These are phyloP conservation scores for Oryzias sinensis DNA, from an alignment of 2,797 vertebrate genomes.

Conservation along the genomic window DNA sequence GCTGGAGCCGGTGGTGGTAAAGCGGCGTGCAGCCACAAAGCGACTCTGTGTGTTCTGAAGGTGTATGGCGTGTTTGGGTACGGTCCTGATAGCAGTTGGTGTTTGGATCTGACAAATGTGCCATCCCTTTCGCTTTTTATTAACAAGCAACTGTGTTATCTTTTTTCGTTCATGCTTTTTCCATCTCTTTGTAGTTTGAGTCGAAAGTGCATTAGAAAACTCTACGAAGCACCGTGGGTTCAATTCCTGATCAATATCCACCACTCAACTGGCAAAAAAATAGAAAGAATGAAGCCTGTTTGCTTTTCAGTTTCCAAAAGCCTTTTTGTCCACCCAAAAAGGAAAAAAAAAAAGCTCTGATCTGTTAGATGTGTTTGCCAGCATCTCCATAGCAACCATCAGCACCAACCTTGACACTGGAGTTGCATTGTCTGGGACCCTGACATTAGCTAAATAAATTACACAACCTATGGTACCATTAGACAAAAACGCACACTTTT, in stretches of 20 bases:
- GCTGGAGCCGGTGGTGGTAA: conserved; percentile 30
- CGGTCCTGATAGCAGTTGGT: conserved; percentile 4
- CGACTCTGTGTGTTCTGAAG: conserved; percentile 14
- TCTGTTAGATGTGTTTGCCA: conserved; percentile 75
- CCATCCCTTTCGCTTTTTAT: conserved; percentile 7
- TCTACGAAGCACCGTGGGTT: conserved; percentile 69
- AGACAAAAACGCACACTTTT: not conserved
- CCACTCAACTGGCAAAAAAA: conserved; percentile 61
- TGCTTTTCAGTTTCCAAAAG: conserved; percentile 50
- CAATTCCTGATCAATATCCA: conserved; percentile 79
- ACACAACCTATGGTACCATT: conserved; percentile 33
- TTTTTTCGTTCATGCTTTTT: conserved; percentile 20
- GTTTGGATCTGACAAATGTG: conserved; percentile 54
- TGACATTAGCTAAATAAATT: conserved; percentile 63
- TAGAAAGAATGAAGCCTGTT: conserved; percentile 20
- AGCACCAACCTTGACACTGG: conserved; percentile 63
- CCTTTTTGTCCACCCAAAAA: conserved; percentile 36
- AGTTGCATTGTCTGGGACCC: conserved; percentile 58
- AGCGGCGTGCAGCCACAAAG: not conserved
- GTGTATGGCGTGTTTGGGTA: not conserved
- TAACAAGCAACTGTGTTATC: conserved; percentile 6
- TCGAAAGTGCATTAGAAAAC: conserved; percentile 78
- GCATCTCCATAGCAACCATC: conserved; percentile 67
- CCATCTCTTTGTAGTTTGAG: conserved; percentile 58
- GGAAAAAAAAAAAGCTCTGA: conserved; percentile 35